phyloP scores from a whole-genome alignment of 1,140 invertebrate species.

The Coptotermes formosanus region DNA sequence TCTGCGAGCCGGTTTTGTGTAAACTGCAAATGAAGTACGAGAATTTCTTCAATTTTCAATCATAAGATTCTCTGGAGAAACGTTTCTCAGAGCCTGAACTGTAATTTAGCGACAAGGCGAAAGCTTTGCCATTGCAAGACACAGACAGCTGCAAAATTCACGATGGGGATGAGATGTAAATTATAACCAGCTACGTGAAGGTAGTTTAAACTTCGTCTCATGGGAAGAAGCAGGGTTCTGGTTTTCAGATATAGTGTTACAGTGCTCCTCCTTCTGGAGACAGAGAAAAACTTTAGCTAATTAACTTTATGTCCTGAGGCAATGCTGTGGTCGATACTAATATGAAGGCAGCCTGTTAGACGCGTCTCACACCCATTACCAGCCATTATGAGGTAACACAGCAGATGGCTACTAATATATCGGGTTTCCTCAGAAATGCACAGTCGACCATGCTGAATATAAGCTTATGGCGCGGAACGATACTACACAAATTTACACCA shows the following conservation, averaged over 20 bases:
- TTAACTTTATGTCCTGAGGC: conserved; percentile 1
- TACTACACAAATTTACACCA: no score
- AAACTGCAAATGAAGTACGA: no score
- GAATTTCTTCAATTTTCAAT: no score
- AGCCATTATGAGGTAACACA: conserved; percentile 6
- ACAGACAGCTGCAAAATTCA: not conserved
- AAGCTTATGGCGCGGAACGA: not conserved
- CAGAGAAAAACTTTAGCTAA: not conserved
- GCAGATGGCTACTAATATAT: not conserved
- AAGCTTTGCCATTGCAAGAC: not conserved
- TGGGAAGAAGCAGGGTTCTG: not conserved
- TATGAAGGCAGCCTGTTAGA: not conserved
- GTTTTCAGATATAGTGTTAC: conserved; percentile 6
- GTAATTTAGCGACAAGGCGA: not conserved
- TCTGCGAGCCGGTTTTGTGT: no score
- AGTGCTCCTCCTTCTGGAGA: not conserved
- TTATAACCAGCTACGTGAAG: conserved; percentile 5
- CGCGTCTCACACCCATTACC: not conserved
- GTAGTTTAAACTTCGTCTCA: conserved; percentile 19
- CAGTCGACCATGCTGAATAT: not conserved
- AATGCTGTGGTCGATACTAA: not conserved
- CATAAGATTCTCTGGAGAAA: no score
- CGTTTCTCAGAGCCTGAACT: no score
- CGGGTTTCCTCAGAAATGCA: not conserved
- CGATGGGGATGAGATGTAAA: not conserved